Evolutionary conservation across 2,797 vertebrate species (phyloP).

Genomic region (Huso huso): DNA sequence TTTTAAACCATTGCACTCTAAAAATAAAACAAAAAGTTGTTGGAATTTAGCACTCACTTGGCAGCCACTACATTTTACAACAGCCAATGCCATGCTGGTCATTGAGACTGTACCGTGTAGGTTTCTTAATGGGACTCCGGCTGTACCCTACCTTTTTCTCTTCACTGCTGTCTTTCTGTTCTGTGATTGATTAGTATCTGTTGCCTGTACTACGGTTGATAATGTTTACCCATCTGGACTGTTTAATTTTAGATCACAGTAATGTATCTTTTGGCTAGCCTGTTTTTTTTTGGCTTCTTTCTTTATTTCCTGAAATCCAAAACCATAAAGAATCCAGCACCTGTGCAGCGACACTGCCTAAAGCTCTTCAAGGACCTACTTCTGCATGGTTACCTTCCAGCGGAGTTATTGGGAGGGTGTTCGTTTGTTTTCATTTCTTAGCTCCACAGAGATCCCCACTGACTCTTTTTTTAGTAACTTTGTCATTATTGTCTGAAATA

Average conservation of each 20-base stretch:
- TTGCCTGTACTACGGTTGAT: constrained; percentile 38
- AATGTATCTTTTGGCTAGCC: constrained; percentile 37
- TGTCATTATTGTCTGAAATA: too few species aligned
- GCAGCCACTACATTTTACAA: constrained; percentile 30
- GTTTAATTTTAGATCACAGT: constrained; percentile 39
- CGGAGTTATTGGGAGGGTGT: neutral
- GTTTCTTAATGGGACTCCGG: constrained; percentile 31
- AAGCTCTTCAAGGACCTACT: constrained; percentile 27
- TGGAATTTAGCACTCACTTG: constrained; percentile 33
- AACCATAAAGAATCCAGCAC: constrained; percentile 37
- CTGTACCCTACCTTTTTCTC: constrained; percentile 26
- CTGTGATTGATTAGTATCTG: constrained; percentile 38
- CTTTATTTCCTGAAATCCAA: constrained; percentile 41
- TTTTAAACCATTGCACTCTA: constrained; percentile 27
- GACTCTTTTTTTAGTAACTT: too few species aligned
- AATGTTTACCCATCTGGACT: constrained; percentile 38
- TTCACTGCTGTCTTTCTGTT: constrained; percentile 20
- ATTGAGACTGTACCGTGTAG: constrained; percentile 22
- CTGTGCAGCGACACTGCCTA: constrained; percentile 30
- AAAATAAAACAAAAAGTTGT: constrained; percentile 36
- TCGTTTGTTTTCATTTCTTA: neutral
- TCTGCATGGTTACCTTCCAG: constrained; percentile 16
- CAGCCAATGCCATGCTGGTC: constrained; percentile 28
- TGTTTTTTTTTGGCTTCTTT: constrained; percentile 19
- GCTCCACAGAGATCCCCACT: too few species aligned